Evolutionary conservation across 2,888 invertebrate species (phyloP).

Genomic region (Tenthredo scrophulariae): DNA sequence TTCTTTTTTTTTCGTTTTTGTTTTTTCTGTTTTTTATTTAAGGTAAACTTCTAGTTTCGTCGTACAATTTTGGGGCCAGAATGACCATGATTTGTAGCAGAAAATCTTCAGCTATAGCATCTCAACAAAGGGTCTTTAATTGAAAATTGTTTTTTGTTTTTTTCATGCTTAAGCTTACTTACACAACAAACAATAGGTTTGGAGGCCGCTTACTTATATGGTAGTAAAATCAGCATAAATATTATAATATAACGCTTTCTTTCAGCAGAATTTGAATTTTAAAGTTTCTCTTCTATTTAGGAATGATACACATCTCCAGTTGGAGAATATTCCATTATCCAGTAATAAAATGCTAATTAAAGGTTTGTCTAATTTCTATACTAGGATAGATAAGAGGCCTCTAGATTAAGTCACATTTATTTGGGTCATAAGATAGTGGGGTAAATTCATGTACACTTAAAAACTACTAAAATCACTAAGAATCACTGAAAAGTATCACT

Average conservation of each 20-base stretch:
- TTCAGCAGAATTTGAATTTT: constrained; percentile 8
- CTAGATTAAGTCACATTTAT: constrained; percentile 41
- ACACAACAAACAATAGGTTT: neutral
- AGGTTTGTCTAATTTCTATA: constrained; percentile 7
- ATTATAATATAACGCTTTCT: neutral
- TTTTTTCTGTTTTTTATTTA: neutral
- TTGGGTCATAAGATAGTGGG: constrained; percentile 26
- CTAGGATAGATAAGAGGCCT: constrained; percentile 27
- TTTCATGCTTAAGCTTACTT: constrained; percentile 11
- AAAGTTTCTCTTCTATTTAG: neutral
- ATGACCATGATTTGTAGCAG: constrained; percentile 11
- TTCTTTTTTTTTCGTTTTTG: neutral
- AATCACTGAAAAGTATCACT: constrained; percentile 42
- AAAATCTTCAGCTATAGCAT: neutral
- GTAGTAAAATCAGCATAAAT: constrained; percentile 35
- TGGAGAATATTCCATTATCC: constrained; percentile 2
- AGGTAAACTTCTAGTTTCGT: neutral
- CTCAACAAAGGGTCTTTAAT: neutral
- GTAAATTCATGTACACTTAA: constrained; percentile 52
- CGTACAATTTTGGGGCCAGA: neutral
- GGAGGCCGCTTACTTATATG: constrained; percentile 23
- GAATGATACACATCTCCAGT: neutral
- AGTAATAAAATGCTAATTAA: constrained; percentile 32
- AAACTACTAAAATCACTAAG: constrained; percentile 51
- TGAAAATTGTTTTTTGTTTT: neutral